Evolutionary conservation across 2,797 vertebrate species (phyloP).

Genomic region (Nannoperca australis): DNA sequence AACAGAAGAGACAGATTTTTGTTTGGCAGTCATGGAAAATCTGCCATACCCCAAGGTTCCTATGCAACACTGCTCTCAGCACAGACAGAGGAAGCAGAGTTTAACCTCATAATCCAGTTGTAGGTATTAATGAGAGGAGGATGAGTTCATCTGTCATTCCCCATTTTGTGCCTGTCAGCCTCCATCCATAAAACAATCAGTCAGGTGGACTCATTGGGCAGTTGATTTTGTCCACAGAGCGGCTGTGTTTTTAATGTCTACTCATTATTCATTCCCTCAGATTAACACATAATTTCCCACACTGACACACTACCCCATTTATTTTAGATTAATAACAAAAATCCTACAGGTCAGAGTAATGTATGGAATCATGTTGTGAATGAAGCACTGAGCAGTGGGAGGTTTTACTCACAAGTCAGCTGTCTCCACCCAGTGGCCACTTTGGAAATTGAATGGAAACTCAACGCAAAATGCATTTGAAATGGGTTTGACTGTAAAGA

Average conservation of each 20-base stretch:
- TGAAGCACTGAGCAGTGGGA: conserved; percentile 22
- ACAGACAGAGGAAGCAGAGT: conserved; percentile 43
- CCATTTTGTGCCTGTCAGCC: conserved; percentile 73
- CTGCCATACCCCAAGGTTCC: conserved; percentile 46
- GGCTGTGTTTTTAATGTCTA: conserved; percentile 66
- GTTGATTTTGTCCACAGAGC: conserved; percentile 54
- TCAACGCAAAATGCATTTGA: conserved; percentile 10
- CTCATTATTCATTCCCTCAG: conserved; percentile 74
- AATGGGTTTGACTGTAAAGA: conserved; percentile 21
- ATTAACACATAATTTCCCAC: conserved; percentile 74
- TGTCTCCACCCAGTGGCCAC: conserved; percentile 85
- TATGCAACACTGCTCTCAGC: conserved; percentile 17
- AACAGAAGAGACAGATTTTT: conserved; percentile 55
- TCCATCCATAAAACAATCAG: conserved; percentile 75
- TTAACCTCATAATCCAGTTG: conserved; percentile 74
- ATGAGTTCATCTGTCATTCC: conserved; percentile 76
- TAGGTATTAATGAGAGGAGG: conserved; percentile 77
- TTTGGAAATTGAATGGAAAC: conserved; percentile 33
- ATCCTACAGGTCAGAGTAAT: conserved; percentile 72
- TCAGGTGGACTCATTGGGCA: conserved; percentile 65
- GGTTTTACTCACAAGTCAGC: conserved; percentile 67
- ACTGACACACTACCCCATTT: conserved; percentile 73
- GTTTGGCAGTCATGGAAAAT: conserved; percentile 54
- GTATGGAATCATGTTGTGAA: conserved; percentile 50
- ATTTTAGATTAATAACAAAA: conserved; percentile 76